phyloP scores from a whole-genome alignment of 2,797 vertebrate species.

The Enteromius thamalakanensis region DNA sequence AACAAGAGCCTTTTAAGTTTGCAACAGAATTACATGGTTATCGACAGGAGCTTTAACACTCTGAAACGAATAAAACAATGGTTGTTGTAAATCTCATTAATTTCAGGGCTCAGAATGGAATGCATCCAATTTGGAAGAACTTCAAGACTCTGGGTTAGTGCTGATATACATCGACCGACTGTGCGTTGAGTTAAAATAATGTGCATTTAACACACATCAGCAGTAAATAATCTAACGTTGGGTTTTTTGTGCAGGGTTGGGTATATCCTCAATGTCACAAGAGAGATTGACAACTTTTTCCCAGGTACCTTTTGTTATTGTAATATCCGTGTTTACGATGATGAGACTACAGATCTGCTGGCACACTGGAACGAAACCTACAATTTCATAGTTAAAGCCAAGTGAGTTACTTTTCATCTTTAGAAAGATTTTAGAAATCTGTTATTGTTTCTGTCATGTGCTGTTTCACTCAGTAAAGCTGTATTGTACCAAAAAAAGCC shows the following conservation, averaged over 20 bases:
- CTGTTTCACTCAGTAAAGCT: not conserved
- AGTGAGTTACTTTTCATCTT: slow-evolving; percentile 76
- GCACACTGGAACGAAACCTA: slow-evolving; percentile 97
- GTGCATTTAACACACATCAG: slow-evolving; percentile 10
- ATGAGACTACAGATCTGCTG: slow-evolving; percentile 92
- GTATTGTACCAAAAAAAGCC: not conserved
- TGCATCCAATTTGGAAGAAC: slow-evolving; percentile 96
- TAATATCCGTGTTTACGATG: slow-evolving; percentile 93
- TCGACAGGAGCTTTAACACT: slow-evolving; percentile 17
- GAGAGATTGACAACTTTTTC: slow-evolving; percentile 98
- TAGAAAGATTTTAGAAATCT: not conserved
- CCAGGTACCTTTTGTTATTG: slow-evolving; percentile 93
- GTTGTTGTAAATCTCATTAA: slow-evolving; percentile 26
- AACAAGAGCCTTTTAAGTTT: not conserved
- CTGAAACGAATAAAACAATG: not conserved
- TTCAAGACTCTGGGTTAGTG: slow-evolving; percentile 91
- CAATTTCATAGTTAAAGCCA: slow-evolving; percentile 96
- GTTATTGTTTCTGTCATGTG: not conserved
- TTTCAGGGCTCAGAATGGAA: slow-evolving; percentile 97
- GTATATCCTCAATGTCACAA: slow-evolving; percentile 95
- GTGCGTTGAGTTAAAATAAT: not conserved
- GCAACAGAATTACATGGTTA: slow-evolving; percentile 1
- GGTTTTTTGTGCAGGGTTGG: slow-evolving; percentile 80
- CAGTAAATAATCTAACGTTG: not conserved
- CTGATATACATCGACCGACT: not conserved